phyloP scores from a whole-genome alignment of 2,113 vertebrate genomes.

The Myiagra hebetior region DNA sequence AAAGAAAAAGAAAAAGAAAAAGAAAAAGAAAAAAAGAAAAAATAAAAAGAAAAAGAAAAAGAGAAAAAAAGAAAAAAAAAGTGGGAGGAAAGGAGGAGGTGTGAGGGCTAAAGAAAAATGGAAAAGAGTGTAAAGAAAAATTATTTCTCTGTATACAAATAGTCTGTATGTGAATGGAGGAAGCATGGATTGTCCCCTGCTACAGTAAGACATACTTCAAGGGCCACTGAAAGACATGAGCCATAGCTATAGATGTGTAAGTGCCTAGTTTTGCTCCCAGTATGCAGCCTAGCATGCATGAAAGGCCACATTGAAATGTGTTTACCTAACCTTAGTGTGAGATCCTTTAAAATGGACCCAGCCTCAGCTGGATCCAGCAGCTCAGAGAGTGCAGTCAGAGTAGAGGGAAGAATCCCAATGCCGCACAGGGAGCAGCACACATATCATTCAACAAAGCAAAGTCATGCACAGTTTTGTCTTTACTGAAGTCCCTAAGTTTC shows the following conservation, averaged over 20 bases:
- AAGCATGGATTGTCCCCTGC: background rate
- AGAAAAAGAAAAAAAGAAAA: too few species aligned
- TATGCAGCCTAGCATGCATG: background rate
- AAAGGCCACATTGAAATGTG: background rate
- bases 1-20: too few species aligned
- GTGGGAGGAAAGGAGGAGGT: fast-evolving
- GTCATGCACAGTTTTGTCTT: background rate
- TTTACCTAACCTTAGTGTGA: background rate
- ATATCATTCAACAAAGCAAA: background rate
- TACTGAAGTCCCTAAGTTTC: background rate
- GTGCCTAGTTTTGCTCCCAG: background rate
- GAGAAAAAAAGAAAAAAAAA: background rate
- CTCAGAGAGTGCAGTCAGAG: background rate
- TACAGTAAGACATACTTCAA: background rate
- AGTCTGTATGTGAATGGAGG: background rate
- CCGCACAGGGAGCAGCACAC: fast-evolving
- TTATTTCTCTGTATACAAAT: background rate
- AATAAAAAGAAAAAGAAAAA: too few species aligned
- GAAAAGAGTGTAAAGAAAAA: background rate
- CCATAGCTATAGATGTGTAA: fast-evolving
- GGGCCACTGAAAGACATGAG: background rate
- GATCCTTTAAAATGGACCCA: background rate
- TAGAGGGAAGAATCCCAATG: fast-evolving
- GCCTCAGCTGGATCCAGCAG: background rate
- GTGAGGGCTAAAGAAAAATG: background rate